Conservation (phyloP, 1,140 invertebrate species). For the Drosophila tani region DNA sequence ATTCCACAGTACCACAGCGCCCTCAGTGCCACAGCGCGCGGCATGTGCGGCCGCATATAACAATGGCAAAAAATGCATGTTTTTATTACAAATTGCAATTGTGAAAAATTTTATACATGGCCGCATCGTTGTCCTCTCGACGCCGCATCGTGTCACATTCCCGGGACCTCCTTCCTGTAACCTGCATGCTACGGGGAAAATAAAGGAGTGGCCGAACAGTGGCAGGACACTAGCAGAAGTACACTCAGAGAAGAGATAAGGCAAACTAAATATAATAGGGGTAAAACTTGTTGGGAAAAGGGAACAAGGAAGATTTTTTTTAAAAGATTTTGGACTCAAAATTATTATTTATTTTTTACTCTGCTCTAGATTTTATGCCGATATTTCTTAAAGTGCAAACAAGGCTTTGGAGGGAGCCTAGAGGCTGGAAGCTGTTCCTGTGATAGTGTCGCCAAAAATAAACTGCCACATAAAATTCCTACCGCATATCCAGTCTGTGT, state of each 20-base stretch:
- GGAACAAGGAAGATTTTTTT: no score
- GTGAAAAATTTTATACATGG: conserved; percentile 83
- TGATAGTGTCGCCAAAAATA: conserved; percentile 80
- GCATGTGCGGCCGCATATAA: conserved; percentile 62
- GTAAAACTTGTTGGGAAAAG: no score
- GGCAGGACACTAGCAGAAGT: conserved; percentile 1
- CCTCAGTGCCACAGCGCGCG: conserved; percentile 1
- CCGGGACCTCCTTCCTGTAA: conserved; percentile 50
- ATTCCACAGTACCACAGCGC: background rate
- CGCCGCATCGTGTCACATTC: conserved; percentile 74
- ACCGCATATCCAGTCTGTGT: conserved; percentile 68
- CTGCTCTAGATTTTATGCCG: background rate
- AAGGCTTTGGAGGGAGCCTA: conserved; percentile 5
- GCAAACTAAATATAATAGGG: background rate
- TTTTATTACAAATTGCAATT: conserved; percentile 84
- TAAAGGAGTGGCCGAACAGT: conserved; percentile 22
- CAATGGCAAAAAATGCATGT: conserved; percentile 81
- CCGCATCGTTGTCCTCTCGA: conserved; percentile 51
- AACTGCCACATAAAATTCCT: conserved; percentile 79
- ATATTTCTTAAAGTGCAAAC: conserved; percentile 4
- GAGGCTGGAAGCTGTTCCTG: conserved; percentile 41
- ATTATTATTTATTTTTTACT: background rate
- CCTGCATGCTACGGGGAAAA: conserved; percentile 39
- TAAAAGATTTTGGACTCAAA: no score
- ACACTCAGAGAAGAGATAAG: background rate